Base-by-base conservation (phyloP, 2,888 invertebrate genomes). In the Nomada ruficornis region DNA sequence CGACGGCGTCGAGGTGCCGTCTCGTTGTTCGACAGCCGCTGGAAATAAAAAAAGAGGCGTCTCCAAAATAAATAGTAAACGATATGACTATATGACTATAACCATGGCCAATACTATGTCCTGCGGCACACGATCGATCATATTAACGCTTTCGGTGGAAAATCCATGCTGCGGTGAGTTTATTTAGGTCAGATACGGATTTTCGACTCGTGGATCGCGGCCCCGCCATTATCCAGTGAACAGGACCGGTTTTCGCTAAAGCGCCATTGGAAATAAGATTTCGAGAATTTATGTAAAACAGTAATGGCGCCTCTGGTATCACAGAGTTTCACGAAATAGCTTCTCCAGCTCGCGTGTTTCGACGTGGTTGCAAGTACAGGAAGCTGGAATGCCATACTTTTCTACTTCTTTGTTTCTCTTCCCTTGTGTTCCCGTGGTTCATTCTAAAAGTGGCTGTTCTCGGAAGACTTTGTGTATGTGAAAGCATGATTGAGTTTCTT, bases 61-160 rank as follows among this genome's bases (percentile, higher is more conserved):
- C 65, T 73, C 67, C 70, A 82, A 80, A 87, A 83, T 86, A 85
- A 86, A 81, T 83, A 83, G 85, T 81, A 78, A 86, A 86, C 75
- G 82, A n/a, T n/a, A n/a, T n/a, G n/a, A 20, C 68, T 74, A n/a
- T 64, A 69, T 59, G 71, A 9, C 60, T 76, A 64, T 15, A 50
- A 11, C n/a, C 29, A 18, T 13, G 60, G 54, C 36, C 52, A 62
- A 72, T 59, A 20, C 70, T 26, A 23, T 62, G 72, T 77, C 44
- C 72, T 36, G 82, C 44, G 47, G 23, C 36, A 36, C 2, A 3
- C 77, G 86, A 84, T 86, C 86, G 80, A 86, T 84, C 72, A 82
- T 84, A 86, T 86, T 82, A 86, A 84, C 82, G 80, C 57, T 60
- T 63, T 18, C 76, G 78, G 80, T 80, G 84, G 85, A 84, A 82